phyloP scores from a whole-genome alignment of 2,797 vertebrate genomes.

The Rhabdophis nuchalis region DNA sequence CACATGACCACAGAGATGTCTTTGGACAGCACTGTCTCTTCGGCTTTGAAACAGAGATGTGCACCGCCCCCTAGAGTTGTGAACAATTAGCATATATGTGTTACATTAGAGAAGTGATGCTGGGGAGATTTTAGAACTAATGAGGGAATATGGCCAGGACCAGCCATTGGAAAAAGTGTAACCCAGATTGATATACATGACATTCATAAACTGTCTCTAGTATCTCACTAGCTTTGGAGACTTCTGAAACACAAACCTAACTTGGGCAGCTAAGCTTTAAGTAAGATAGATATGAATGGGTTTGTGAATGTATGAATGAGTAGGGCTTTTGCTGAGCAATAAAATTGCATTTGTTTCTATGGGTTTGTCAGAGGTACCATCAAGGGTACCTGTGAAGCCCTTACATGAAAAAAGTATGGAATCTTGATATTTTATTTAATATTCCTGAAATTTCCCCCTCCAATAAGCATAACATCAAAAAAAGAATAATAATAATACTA shows the following conservation, averaged over 20 bases:
- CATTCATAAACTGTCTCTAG: not conserved
- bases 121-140: not conserved
- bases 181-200: not conserved
- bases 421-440: constrained; percentile 17
- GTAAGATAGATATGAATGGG: not conserved
- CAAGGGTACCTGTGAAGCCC: not conserved
- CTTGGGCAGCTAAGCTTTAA: not conserved
- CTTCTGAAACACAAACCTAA: not conserved
- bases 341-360: not conserved
- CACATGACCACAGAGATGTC: no score
- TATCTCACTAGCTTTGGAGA: not conserved
- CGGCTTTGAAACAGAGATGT: no score
- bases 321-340: not conserved
- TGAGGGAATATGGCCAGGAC: not conserved
- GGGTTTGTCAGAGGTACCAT: not conserved
- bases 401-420: not conserved
- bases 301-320: not conserved
- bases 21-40: no score
- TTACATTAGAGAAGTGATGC: not conserved
- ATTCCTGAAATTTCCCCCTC: not conserved
- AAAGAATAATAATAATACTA: not conserved
- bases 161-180: not conserved
- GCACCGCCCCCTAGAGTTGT: no score
- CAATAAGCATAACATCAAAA: constrained; percentile 5
- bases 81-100: no score